These are phyloP conservation scores for Marisa cornuarietis DNA, from an alignment of 1,140 invertebrate genomes.

Conservation along the genomic window DNA sequence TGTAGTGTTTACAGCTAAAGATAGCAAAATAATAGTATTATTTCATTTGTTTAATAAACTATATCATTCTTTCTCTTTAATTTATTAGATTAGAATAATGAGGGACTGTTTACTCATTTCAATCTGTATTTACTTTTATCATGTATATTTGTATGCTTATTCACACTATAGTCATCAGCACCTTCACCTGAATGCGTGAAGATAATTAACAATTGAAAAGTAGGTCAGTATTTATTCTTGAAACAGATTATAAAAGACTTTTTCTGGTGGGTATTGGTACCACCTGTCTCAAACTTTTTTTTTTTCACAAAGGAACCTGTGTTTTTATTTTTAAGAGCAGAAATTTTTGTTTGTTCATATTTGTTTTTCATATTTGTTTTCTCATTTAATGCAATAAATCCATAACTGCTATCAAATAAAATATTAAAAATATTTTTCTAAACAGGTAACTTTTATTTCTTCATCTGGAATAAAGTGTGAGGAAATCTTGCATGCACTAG, in stretches of 20 bases:
- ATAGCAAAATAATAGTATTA: too few relatives aligned
- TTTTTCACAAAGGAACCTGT: background rate
- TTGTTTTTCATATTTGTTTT: background rate
- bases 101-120: too few relatives aligned
- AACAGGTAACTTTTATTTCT: constrained; percentile 26
- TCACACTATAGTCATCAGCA: too few relatives aligned
- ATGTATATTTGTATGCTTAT: too few relatives aligned
- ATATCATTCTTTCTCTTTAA: too few relatives aligned
- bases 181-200: too few relatives aligned
- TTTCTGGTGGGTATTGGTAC: background rate
- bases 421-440: constrained; percentile 9
- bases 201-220: too few relatives aligned
- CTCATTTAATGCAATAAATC: background rate
- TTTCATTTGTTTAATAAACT: too few relatives aligned
- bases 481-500: constrained; percentile 18
- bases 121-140: too few relatives aligned
- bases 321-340: background rate
- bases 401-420: background rate
- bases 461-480: constrained; percentile 27
- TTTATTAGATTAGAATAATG: too few relatives aligned
- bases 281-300: background rate
- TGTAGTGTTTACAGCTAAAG: too few relatives aligned
- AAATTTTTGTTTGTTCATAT: background rate
- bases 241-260: background rate
- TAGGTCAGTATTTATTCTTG: too few relatives aligned